Conservation (phyloP, 1,140 invertebrate genomes). For the Drosophila tsacasi region DNA sequence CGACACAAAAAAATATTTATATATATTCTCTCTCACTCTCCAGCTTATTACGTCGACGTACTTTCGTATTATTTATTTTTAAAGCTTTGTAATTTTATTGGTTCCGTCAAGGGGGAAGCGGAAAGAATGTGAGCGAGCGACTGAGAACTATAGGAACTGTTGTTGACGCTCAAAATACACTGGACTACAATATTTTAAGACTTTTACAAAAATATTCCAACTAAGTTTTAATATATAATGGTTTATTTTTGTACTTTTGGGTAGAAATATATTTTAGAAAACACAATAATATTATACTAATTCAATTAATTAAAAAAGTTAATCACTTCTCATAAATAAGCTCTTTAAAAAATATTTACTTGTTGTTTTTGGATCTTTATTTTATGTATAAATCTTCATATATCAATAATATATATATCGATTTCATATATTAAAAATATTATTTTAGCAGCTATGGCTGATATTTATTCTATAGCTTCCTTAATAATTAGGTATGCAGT, state of each 20-base stretch:
- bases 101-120: conserved; percentile 12
- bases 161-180: conserved; percentile 25
- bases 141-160: conserved; percentile 12
- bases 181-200: background rate
- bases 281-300: too few species aligned
- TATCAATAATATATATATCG: too few species aligned
- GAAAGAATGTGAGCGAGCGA: background rate
- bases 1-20: conserved; percentile 1
- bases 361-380: too few species aligned
- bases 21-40: background rate
- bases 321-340: too few species aligned
- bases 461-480: too few species aligned
- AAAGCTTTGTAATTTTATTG: conserved; percentile 57
- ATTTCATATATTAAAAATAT: too few species aligned
- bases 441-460: too few species aligned
- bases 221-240: too few species aligned
- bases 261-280: background rate
- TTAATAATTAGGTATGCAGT: too few species aligned
- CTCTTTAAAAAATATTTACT: too few species aligned
- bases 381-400: too few species aligned
- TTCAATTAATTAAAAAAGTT: too few species aligned
- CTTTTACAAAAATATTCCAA: background rate
- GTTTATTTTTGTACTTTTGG: background rate
- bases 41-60: conserved; percentile 39
- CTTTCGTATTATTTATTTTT: conserved; percentile 63